Percentiles rank a stretch among this genome's conserved stretches.
phyloP scores from a whole-genome alignment of 2,113 vertebrate species.

The Cairina moschata region DNA sequence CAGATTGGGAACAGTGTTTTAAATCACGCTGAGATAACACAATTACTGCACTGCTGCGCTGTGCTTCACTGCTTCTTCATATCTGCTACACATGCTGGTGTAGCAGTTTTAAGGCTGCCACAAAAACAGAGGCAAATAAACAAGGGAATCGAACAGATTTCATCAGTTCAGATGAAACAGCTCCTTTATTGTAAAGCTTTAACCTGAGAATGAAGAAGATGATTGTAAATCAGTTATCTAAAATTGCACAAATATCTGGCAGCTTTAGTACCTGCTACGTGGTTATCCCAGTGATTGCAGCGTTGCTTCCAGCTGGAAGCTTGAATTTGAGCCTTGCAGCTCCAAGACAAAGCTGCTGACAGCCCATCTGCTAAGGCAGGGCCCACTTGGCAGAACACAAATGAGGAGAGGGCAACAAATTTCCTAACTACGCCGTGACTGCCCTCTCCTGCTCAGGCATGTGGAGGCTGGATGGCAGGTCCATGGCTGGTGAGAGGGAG shows the following conservation, averaged over 20 bases:
- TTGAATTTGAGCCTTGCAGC: neutral
- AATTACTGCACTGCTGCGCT: neutral
- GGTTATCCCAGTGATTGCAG: neutral
- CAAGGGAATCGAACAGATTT: neutral
- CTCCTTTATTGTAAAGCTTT: neutral
- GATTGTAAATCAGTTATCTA: neutral
- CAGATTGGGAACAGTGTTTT: neutral
- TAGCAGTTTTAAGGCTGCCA: neutral
- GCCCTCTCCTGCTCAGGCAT: neutral
- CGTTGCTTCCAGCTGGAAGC: neutral
- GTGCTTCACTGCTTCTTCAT: neutral
- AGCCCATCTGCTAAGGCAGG: neutral
- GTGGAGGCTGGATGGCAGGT: neutral
- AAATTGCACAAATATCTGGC: neutral
- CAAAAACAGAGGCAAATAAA: neutral
- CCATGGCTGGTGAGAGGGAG: neutral
- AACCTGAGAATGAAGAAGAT: neutral
- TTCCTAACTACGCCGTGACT: neutral
- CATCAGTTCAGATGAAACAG: neutral
- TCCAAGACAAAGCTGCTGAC: neutral
- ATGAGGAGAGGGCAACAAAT: neutral
- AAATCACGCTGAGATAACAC: neutral
- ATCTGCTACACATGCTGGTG: fast-evolving
- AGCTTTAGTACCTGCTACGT: neutral
- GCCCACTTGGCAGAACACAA: neutral